Conservation (phyloP, 30 jellyfish, hydroid and myxozoan genomes). For the Hydractinia symbiolongicarpus region DNA sequence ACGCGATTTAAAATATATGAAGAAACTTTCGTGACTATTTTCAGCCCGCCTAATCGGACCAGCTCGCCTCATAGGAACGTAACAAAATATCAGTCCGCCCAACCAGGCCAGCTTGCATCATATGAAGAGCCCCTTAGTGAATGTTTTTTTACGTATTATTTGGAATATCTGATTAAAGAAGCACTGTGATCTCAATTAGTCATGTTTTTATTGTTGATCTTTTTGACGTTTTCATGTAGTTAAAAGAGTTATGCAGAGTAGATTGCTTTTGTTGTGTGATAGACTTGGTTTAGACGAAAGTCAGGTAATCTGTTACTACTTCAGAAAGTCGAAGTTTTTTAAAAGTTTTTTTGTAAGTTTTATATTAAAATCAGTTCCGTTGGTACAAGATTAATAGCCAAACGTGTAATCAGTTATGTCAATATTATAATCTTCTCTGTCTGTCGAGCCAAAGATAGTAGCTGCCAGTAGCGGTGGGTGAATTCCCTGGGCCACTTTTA, state of each 20-base stretch:
- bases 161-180: too few species aligned
- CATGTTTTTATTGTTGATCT: not conserved
- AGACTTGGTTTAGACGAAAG: conserved; percentile 2
- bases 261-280: conserved; percentile 7
- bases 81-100: too few species aligned
- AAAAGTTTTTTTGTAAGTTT: too few species aligned
- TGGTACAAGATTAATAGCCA: not conserved
- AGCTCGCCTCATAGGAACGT: too few species aligned
- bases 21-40: too few species aligned
- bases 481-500: too few species aligned
- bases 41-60: too few species aligned
- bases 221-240: not conserved
- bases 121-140: not conserved
- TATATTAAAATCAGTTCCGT: not conserved
- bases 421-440: not conserved
- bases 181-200: too few species aligned
- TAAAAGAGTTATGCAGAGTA: not conserved
- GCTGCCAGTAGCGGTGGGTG: too few species aligned
- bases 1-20: too few species aligned
- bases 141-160: not conserved
- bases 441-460: not conserved
- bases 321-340: too few species aligned
- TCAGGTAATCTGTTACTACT: not conserved
- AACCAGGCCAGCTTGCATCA: not conserved
- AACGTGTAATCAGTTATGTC: not conserved